A percentile compares a stretch with the other conserved stretches of the same genome.
phyloP scores from a whole-genome alignment of 2,888 invertebrate genomes.

The Lordiphosa fenestrarum region DNA sequence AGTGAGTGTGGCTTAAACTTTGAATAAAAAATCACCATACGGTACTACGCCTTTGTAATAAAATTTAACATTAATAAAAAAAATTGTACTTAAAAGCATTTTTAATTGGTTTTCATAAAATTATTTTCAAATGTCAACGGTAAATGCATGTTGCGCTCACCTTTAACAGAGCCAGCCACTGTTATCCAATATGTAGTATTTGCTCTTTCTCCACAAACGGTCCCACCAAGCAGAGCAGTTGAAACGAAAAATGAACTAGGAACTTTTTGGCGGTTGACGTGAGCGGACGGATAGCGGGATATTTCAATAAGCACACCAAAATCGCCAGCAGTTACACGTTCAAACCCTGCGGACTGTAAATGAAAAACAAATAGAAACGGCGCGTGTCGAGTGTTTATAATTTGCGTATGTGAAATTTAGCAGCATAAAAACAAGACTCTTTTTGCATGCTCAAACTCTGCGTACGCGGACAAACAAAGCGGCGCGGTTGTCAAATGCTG shows the following conservation, averaged over 20 bases:
- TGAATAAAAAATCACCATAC: no score
- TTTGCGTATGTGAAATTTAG: conserved; percentile 28
- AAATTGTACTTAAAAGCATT: no score
- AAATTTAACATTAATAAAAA: no score
- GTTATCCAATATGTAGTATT: not conserved
- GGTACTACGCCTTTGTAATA: no score
- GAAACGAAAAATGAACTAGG: conserved; percentile 1
- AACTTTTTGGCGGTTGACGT: conserved; percentile 9
- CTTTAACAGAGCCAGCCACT: no score
- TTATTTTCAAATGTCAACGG: no score
- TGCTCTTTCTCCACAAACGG: not conserved
- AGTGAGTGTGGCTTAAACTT: no score
- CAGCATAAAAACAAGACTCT: conserved; percentile 18
- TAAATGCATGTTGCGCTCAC: no score
- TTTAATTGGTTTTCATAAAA: no score
- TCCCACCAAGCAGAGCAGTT: conserved; percentile 1
- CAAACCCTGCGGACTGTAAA: conserved; percentile 16
- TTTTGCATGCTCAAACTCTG: conserved; percentile 53
- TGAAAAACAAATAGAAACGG: conserved; percentile 35
- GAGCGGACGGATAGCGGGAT: conserved; percentile 22
- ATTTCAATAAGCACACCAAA: conserved; percentile 21
- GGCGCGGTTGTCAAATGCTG: conserved; percentile 31
- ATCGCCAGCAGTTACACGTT: conserved; percentile 31
- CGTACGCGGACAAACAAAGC: conserved; percentile 2
- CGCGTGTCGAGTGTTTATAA: conserved; percentile 52